Conservation (phyloP, 2,113 vertebrate genomes). For the Micromys minutus region DNA sequence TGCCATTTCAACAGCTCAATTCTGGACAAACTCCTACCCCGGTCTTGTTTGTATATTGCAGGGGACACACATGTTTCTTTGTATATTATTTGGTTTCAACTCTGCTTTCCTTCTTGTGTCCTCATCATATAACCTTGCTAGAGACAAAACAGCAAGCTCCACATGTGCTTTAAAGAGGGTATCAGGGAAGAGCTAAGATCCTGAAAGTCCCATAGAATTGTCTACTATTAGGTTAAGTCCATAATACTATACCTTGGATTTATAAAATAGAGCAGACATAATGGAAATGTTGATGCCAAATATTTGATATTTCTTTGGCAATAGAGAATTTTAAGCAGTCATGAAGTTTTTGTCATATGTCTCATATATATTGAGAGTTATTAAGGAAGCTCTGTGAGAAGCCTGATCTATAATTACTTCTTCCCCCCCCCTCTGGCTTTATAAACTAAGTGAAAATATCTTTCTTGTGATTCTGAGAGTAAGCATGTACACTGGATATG, state of each 20-base stretch:
- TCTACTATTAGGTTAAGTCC: neutral
- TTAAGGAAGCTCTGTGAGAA: neutral
- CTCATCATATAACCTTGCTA: neutral
- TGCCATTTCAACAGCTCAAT: neutral
- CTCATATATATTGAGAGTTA: neutral
- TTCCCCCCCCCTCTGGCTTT: neutral
- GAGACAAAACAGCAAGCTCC: neutral
- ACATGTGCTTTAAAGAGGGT: neutral
- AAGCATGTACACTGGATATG: neutral
- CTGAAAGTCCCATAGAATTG: neutral
- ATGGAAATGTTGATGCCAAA: neutral
- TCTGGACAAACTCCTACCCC: neutral
- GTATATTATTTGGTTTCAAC: neutral
- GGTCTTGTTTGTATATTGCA: conserved; percentile 9
- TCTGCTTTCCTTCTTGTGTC: neutral
- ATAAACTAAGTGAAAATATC: neutral
- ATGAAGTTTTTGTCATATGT: neutral
- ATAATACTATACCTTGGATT: neutral
- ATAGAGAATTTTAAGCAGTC: neutral
- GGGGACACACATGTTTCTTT: neutral
- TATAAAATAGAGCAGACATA: neutral
- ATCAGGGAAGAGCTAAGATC: accelerated
- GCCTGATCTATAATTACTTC: neutral
- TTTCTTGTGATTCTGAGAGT: neutral
- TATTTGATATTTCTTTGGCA: conserved; percentile 13